phyloP scores from a whole-genome alignment of 1,140 invertebrate genomes.

The Drosophila simulans region DNA sequence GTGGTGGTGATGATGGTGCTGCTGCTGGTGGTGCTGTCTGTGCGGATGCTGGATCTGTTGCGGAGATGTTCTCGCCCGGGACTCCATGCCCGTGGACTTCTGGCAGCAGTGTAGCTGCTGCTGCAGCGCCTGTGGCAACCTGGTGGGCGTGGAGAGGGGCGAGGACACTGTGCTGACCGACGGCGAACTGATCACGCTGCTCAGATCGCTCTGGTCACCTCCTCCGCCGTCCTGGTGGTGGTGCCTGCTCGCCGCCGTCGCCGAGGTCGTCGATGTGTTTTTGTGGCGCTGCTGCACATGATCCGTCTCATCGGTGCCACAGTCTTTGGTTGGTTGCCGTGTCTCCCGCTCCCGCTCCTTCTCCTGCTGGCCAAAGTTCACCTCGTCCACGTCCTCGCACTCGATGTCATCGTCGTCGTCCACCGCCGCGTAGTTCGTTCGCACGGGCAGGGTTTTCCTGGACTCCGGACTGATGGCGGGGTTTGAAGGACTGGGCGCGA shows the following conservation, averaged over 20 bases:
- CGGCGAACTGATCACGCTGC: slow-evolving; percentile 77
- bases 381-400: slow-evolving; percentile 70
- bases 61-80: slow-evolving; percentile 54
- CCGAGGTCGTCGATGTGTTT: slow-evolving; percentile 25
- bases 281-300: slow-evolving; percentile 78
- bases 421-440: slow-evolving; percentile 70
- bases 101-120: slow-evolving; percentile 73
- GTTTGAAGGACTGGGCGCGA: slow-evolving; percentile 13
- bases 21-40: slow-evolving; percentile 62
- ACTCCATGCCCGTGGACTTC: slow-evolving; percentile 39
- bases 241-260: slow-evolving; percentile 28
- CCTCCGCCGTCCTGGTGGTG: slow-evolving; percentile 42
- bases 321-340: slow-evolving; percentile 74
- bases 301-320: slow-evolving; percentile 75
- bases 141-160: slow-evolving; percentile 78
- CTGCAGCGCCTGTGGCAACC: slow-evolving; percentile 65
- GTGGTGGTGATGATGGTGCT: slow-evolving; percentile 65
- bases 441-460: slow-evolving; percentile 61
- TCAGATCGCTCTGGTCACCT: slow-evolving; percentile 70
- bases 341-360: slow-evolving; percentile 27
- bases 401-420: slow-evolving; percentile 77
- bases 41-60: slow-evolving; percentile 53
- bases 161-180: slow-evolving; percentile 78
- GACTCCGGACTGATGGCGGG: slow-evolving; percentile 29
- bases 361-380: slow-evolving; percentile 63